Evolutionary conservation across 2,888 invertebrate species (phyloP).

Genomic region (Electrophaes corylata): DNA sequence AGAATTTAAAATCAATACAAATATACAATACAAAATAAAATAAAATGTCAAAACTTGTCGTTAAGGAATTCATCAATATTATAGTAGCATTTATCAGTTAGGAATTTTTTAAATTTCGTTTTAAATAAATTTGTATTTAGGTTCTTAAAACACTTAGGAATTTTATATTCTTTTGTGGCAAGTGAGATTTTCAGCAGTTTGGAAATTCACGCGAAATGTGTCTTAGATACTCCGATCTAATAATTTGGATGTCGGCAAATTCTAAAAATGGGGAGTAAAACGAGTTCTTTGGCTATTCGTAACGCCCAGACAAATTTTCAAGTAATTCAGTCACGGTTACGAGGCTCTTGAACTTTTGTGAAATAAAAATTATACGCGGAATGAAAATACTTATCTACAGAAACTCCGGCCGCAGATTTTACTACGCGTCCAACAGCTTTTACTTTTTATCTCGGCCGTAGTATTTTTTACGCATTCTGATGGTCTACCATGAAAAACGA

Average conservation of each 20-base stretch:
- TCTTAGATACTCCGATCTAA: conserved; percentile 30
- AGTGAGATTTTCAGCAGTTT: conserved; percentile 34
- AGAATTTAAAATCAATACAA: too few species aligned
- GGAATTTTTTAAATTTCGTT: too few species aligned
- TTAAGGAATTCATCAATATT: too few species aligned
- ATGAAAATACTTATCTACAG: conserved; percentile 47
- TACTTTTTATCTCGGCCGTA: conserved; percentile 51
- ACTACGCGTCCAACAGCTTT: conserved; percentile 55
- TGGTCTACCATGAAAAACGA: too few species aligned
- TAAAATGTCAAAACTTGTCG: too few species aligned
- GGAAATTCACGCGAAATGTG: conserved; percentile 31
- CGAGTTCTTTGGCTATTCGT: conserved; percentile 36
- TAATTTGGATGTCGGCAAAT: conserved; percentile 26
- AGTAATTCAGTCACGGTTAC: conserved; percentile 42
- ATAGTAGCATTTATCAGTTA: too few species aligned
- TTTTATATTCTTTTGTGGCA: conserved; percentile 51
- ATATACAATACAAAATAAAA: too few species aligned
- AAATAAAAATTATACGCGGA: conserved; percentile 49
- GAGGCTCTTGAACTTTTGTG: conserved; percentile 39
- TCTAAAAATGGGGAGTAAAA: conserved; percentile 35
- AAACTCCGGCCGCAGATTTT: conserved; percentile 53
- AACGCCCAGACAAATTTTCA: conserved; percentile 42
- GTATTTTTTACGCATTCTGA: conserved; percentile 48
- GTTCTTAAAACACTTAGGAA: too few species aligned
- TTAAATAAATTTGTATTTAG: too few species aligned